phyloP scores from a whole-genome alignment of 1,140 invertebrate species.

The Drosophila saltans region DNA sequence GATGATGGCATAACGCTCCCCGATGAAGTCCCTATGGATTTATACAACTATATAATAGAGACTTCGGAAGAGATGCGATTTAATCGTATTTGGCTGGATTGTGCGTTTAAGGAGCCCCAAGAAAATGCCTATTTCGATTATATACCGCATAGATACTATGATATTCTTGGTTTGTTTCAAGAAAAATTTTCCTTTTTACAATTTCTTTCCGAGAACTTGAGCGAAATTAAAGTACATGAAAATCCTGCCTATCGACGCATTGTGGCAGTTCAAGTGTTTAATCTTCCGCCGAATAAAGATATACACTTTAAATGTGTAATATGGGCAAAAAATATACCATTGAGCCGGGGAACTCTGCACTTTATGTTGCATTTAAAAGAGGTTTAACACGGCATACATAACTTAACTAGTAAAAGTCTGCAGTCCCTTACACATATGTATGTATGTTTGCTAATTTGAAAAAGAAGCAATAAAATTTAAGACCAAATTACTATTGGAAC shows the following conservation, averaged over 20 bases:
- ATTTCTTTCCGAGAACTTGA: constrained; percentile 22
- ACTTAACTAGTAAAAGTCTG: background rate
- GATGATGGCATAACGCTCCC: constrained; percentile 33
- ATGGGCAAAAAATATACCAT: constrained; percentile 40
- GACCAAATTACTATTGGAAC: too few relatives aligned
- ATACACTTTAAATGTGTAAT: constrained; percentile 23
- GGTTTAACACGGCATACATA: too few relatives aligned
- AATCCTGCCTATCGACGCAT: constrained; percentile 36
- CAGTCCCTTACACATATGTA: background rate
- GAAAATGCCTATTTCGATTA: constrained; percentile 15
- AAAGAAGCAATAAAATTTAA: background rate
- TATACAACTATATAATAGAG: constrained; percentile 33
- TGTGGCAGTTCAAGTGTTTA: constrained; percentile 27
- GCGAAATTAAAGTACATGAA: background rate
- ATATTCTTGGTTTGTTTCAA: constrained; percentile 33
- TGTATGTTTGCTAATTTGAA: background rate
- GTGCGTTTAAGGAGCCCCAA: background rate
- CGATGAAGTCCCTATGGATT: constrained; percentile 20
- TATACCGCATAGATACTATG: constrained; percentile 38
- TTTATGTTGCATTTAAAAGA: constrained; percentile 25
- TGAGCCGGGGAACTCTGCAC: background rate
- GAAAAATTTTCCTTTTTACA: constrained; percentile 1
- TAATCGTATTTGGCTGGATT: constrained; percentile 57
- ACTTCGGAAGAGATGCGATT: constrained; percentile 20
- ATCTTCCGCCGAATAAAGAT: constrained; percentile 36